Conservation (phyloP, 2,888 invertebrate species). For the Heliconius charithonia region DNA sequence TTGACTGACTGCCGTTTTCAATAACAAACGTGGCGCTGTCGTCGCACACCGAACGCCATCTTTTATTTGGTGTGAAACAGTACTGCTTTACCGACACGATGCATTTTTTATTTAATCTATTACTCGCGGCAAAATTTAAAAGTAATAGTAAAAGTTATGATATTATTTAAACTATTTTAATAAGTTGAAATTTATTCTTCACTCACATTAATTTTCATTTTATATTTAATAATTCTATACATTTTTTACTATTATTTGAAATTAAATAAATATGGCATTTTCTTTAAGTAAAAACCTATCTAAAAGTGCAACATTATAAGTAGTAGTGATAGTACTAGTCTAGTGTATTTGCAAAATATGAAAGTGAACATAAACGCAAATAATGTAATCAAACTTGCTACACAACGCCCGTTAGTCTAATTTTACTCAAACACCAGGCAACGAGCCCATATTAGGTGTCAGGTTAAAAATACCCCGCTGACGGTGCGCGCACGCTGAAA, state of each 20-base stretch:
- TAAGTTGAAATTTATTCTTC: neutral
- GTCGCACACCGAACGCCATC: slow-evolving; percentile 69
- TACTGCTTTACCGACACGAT: slow-evolving; percentile 73
- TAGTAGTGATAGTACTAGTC: neutral
- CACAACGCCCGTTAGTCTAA: slow-evolving; percentile 64
- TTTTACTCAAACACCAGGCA: slow-evolving; percentile 75
- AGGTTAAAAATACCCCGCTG: slow-evolving; percentile 71
- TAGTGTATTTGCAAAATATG: neutral
- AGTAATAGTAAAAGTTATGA: neutral
- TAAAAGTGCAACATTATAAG: neutral
- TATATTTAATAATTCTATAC: neutral
- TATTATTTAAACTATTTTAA: neutral
- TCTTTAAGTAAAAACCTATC: no score
- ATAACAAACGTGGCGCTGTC: slow-evolving; percentile 69
- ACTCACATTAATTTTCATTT: neutral
- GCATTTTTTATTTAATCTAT: slow-evolving; percentile 43
- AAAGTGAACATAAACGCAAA: neutral
- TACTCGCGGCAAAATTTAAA: slow-evolving; percentile 62
- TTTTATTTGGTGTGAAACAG: slow-evolving; percentile 59
- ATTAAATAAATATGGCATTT: neutral
- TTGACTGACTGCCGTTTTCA: slow-evolving; percentile 75
- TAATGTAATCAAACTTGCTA: slow-evolving; percentile 17
- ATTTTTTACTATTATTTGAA: neutral
- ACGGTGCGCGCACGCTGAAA: slow-evolving; percentile 42
- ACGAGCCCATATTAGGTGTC: slow-evolving; percentile 81